Base-by-base conservation (phyloP, 2,113 vertebrate genomes). In the Setophaga coronata region DNA sequence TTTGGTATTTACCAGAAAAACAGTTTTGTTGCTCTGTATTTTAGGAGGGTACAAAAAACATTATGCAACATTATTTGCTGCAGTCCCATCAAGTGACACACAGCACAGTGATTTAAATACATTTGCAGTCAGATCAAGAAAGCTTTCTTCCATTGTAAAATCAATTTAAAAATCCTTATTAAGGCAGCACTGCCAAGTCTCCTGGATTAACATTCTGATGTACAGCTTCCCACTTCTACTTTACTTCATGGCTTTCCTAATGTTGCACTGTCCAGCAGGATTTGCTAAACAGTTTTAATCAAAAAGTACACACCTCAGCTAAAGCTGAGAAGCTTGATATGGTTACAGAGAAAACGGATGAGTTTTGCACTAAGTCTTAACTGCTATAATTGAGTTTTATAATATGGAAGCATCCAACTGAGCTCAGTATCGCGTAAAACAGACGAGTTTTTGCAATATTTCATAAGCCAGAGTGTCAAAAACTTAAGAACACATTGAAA, bases 141-240 rank as follows among this genome's bases (percentile, higher is more conserved):
- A 57, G 31, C 61, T 95, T 74, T 94, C 91, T 84, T 95, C 65
- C 79, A 29, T 51, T 58, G 80, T 84, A 87, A 94, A 70, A 92
- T 79, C 74, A 94, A 65, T 85, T 93, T 43, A 17, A 97, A 97
- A 91, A 92, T 56, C 51, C 61, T 57, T 20, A 31, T 34, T 87
- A 80, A 70, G 58, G 29, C 54, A 89, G 43, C 40, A 74, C 71
- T 93, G 66, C 77, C 66, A 88, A 74, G 40, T 85, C 77, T 82
- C 36, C 50, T 56, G 82, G 62, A 87, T 83, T 72, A 95, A 65
- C 26, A 29, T 70, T 69, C 50, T 38, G 50, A 85, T 9, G 31
- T 67, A 69, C 6, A 16, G 73, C 72, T 87, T 77, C 56, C 47
- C 57, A 54, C 14, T 90, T 87, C 57, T 43, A 53, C 53, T 88